Evolutionary conservation across 53 echinoderm and acorn worm species (phyloP).

Genomic region (Holothuria leucospilota): DNA sequence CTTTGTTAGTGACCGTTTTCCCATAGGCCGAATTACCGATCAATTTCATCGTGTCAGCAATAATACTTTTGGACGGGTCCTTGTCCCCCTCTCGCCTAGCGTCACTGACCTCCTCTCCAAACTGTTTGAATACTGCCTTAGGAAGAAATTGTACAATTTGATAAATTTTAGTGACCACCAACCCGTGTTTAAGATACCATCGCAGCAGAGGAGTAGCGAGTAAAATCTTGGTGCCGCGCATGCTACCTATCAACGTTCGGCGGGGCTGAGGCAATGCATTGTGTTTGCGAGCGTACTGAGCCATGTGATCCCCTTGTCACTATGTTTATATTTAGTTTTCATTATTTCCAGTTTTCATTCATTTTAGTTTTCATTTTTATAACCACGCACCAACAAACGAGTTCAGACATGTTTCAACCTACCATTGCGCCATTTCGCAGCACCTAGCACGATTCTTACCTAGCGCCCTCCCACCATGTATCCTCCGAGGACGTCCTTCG

Average conservation of each 20-base stretch:
- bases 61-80: constrained; percentile 39
- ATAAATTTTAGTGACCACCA: constrained; percentile 10
- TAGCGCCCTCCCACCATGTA: no score
- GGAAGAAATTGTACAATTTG: constrained; percentile 28
- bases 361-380: no score
- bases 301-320: constrained; percentile 59
- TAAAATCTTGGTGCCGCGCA: background rate
- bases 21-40: constrained; percentile 69
- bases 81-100: constrained; percentile 54
- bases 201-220: constrained; percentile 30
- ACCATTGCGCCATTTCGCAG: no score
- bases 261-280: background rate
- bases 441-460: no score
- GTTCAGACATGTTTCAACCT: no score
- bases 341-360: no score
- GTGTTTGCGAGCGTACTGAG: background rate
- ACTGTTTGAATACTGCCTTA: background rate
- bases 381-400: no score
- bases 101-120: constrained; percentile 50
- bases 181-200: constrained; percentile 57
- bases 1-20: constrained; percentile 55
- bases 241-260: constrained; percentile 12
- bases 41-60: constrained; percentile 69
- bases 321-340: no score
- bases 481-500: no score